Base-by-base conservation (phyloP, 2,797 vertebrate genomes). In the Sebastes minor region DNA sequence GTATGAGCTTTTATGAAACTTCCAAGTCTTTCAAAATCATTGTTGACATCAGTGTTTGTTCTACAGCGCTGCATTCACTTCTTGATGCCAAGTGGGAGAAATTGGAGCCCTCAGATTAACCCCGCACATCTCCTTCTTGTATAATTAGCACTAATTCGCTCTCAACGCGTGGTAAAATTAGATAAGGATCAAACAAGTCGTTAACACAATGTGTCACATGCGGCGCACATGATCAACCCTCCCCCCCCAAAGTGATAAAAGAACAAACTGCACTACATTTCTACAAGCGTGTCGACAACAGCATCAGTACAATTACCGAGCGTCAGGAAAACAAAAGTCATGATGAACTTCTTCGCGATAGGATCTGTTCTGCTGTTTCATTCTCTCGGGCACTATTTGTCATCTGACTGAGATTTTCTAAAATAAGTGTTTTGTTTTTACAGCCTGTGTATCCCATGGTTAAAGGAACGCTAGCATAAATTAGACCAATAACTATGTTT, bases 341-440 rank as follows among this genome's bases (percentile, higher is more conserved):
- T 22, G 23, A 56, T 74, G 68, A 71, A 20, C 55, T 61, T 60
- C 6, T 42, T 57, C 5, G 30, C 3, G 12, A 63, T 70, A 52
- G 9, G 13, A 80, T 76, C 66, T 55, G 65, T 60, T 61, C 30
- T 38, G 35, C 56, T 20, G 38, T 59, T 55, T 53, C 8, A 5
- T 80, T 71, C 81, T 85, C 74, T 4, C 22, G 1, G 76, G 76
- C 74, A 2, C 11, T 55, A 33, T 71, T 71, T 67, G 14, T 90
- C 81, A 86, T 87, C 74, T 91, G 90, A 84, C 86, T 70, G 33
- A 53, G 28, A 49, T 60, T 35, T 16, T 35, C 20, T 18, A 57
- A 74, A 53, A 71, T 32, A 2, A 22, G 4, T 63, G 23, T 35
- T 46, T 53, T 2, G 9, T 32, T 32, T 28, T 59, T 74, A 23